phyloP scores from a whole-genome alignment of 1,140 invertebrate genomes.

The Heliothis virescens region DNA sequence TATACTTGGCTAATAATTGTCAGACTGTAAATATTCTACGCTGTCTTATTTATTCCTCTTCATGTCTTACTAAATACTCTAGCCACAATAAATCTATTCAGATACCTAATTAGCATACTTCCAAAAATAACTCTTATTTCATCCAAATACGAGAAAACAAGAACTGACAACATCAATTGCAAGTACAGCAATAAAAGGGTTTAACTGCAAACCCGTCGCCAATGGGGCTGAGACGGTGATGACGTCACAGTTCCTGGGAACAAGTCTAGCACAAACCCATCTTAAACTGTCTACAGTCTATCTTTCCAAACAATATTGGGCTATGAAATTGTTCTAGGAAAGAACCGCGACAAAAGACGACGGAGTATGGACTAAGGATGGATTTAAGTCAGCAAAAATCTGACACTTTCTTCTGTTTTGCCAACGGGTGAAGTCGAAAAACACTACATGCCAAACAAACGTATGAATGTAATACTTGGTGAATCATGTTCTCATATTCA shows the following conservation, averaged over 20 bases:
- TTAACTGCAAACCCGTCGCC: slow-evolving; percentile 30
- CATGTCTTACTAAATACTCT: too few relatives aligned
- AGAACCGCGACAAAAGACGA: too few relatives aligned
- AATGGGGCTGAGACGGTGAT: slow-evolving; percentile 2
- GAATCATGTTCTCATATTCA: slow-evolving; percentile 43
- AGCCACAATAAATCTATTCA: too few relatives aligned
- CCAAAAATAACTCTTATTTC: too few relatives aligned
- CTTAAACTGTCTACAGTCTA: neutral
- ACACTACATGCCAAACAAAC: neutral
- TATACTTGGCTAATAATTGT: too few relatives aligned
- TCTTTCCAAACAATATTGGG: slow-evolving; percentile 1
- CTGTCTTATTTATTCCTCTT: too few relatives aligned
- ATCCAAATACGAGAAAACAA: neutral
- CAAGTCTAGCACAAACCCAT: slow-evolving; percentile 20
- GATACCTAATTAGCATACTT: too few relatives aligned
- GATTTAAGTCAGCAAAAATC: too few relatives aligned
- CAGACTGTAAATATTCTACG: too few relatives aligned
- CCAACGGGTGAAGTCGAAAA: too few relatives aligned
- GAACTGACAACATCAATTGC: slow-evolving; percentile 9
- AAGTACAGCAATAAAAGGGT: slow-evolving; percentile 22
- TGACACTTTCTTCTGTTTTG: too few relatives aligned
- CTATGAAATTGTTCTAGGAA: neutral
- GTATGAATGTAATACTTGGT: slow-evolving; percentile 1
- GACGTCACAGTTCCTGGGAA: slow-evolving; percentile 17
- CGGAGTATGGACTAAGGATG: too few relatives aligned